These are phyloP conservation scores for Eupristina koningsbergeri DNA, from an alignment of 1,140 invertebrate species.

Conservation along the genomic window DNA sequence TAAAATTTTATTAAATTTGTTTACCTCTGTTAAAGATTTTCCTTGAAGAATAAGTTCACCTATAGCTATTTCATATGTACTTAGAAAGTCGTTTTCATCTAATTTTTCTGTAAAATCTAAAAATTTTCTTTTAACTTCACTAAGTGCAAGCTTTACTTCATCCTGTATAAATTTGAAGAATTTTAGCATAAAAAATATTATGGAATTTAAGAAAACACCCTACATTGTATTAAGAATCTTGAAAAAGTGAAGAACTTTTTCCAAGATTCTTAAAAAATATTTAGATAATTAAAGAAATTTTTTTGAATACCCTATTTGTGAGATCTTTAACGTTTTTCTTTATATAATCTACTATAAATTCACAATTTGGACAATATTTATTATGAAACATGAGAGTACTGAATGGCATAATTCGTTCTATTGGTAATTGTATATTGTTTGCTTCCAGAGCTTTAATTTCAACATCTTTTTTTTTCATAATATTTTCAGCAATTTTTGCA, in stretches of 20 bases:
- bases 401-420: constrained; percentile 76
- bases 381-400: constrained; percentile 46
- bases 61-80: constrained; percentile 42
- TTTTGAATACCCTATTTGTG: constrained; percentile 19
- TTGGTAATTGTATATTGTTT: constrained; percentile 76
- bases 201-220: no score
- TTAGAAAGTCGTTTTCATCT: constrained; percentile 41
- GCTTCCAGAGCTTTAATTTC: constrained; percentile 62
- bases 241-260: no score
- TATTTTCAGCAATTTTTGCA: constrained; percentile 65
- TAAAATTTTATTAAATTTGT: neutral
- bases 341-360: constrained; percentile 41
- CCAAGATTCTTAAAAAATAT: neutral
- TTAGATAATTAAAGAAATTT: constrained; percentile 2
- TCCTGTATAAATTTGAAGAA: neutral
- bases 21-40: constrained; percentile 45
- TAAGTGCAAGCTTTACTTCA: constrained; percentile 34
- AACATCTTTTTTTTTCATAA: constrained; percentile 62
- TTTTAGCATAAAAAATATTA: constrained; percentile 1
- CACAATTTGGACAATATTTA: constrained; percentile 45
- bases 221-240: no score
- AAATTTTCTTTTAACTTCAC: constrained; percentile 27
- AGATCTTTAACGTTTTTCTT: constrained; percentile 43
- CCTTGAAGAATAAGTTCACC: constrained; percentile 37
- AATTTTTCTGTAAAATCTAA: constrained; percentile 8